A percentile compares a stretch with the other conserved stretches of the same genome.
These are phyloP conservation scores for Carassius carassius DNA, from an alignment of 2,113 vertebrate genomes.

Conservation along the genomic window DNA sequence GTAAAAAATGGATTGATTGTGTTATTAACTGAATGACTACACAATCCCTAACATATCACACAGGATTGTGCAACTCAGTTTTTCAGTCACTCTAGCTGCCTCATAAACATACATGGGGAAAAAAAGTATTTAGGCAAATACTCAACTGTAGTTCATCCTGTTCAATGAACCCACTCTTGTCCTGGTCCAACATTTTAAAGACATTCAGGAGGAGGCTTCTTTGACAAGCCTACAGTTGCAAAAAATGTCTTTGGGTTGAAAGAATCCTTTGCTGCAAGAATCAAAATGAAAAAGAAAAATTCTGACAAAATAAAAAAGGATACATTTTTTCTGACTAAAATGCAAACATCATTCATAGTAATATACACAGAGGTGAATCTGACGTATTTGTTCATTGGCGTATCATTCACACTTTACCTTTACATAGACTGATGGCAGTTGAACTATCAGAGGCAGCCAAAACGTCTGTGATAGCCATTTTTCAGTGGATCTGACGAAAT, in stretches of 20 bases:
- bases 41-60: not conserved
- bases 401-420: slow-evolving; percentile 66
- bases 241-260: slow-evolving; percentile 73
- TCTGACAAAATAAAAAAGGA: not conserved
- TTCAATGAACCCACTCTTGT: slow-evolving; percentile 75
- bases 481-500: slow-evolving; percentile 56
- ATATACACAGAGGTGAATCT: not conserved
- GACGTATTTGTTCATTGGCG: not conserved
- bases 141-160: slow-evolving; percentile 77
- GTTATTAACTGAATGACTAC: not conserved
- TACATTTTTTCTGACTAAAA: not conserved
- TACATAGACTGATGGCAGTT: slow-evolving; percentile 74
- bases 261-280: slow-evolving; percentile 65
- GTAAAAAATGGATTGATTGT: not conserved
- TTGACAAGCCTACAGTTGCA: slow-evolving; percentile 68
- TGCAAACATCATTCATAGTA: not conserved
- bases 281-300: not conserved
- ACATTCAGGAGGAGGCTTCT: slow-evolving; percentile 68
- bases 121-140: slow-evolving; percentile 21
- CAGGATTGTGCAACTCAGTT: not conserved
- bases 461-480: slow-evolving; percentile 74
- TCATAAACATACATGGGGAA: not conserved
- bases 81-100: not conserved
- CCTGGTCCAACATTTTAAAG: slow-evolving; percentile 75
- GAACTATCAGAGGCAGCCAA: slow-evolving; percentile 76